phyloP scores from a whole-genome alignment of 2,888 invertebrate species.

The Latrodectus hesperus region DNA sequence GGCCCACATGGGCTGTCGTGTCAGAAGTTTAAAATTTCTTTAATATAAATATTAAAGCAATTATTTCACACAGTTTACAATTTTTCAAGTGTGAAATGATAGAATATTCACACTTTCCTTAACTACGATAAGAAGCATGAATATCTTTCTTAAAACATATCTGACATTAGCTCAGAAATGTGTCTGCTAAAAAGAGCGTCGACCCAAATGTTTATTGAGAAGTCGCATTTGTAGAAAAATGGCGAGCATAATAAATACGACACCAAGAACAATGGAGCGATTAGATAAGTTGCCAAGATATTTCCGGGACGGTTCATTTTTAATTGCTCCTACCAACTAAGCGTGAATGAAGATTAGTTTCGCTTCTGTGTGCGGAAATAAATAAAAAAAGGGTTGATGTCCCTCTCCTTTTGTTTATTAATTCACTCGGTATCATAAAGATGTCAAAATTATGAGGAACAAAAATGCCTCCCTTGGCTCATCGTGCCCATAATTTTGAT shows the following conservation, averaged over 20 bases:
- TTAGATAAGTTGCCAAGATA: conserved; percentile 4
- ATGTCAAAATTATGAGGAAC: background rate
- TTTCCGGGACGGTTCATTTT: background rate
- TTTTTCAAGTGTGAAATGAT: no score
- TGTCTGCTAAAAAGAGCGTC: background rate
- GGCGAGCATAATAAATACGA: background rate
- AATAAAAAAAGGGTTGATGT: background rate
- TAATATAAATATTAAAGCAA: no score
- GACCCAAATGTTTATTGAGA: conserved; percentile 3
- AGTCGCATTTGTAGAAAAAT: background rate
- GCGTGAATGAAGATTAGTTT: background rate
- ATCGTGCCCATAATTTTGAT: no score
- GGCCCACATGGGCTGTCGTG: no score
- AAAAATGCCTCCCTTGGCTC: no score
- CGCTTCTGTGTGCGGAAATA: conserved; percentile 5
- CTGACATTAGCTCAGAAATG: background rate
- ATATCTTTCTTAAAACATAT: background rate
- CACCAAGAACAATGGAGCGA: background rate
- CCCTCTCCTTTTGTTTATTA: background rate
- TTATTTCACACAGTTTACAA: no score
- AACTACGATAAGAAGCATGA: no score
- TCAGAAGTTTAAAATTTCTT: no score
- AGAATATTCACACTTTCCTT: no score
- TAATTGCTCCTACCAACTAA: background rate
- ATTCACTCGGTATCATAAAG: background rate